Evolutionary conservation across 2,797 vertebrate species (phyloP).

Genomic region (Sebastes cheni): DNA sequence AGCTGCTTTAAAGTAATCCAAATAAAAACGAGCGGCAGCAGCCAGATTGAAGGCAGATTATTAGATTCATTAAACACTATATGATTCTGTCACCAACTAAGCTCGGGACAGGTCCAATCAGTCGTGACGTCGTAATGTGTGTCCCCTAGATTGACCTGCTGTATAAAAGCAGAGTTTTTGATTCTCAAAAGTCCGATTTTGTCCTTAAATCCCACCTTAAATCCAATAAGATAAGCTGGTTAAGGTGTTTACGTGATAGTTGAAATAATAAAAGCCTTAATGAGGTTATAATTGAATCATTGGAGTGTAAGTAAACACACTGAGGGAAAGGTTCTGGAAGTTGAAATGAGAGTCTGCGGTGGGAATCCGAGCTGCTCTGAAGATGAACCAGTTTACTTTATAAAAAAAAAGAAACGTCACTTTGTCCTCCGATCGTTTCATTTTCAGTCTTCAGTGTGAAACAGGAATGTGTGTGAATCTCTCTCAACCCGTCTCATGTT

Average conservation of each 20-base stretch:
- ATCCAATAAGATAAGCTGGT: constrained; percentile 15
- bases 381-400: neutral
- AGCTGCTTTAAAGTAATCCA: too few relatives aligned
- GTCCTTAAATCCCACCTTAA: neutral
- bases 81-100: too few relatives aligned
- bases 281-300: constrained; percentile 28
- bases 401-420: neutral
- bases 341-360: neutral
- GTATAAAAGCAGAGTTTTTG: neutral
- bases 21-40: too few relatives aligned
- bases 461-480: constrained; percentile 65
- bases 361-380: constrained; percentile 27
- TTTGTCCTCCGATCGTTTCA: neutral
- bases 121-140: neutral
- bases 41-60: too few relatives aligned
- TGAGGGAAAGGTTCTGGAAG: constrained; percentile 7
- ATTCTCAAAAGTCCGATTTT: neutral
- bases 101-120: too few relatives aligned
- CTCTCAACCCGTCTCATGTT: constrained; percentile 60
- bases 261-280: constrained; percentile 33
- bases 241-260: constrained; percentile 23
- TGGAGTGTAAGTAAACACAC: constrained; percentile 33
- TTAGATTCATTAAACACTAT: too few relatives aligned
- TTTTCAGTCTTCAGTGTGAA: constrained; percentile 27
- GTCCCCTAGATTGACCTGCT: too few relatives aligned